Percentiles rank a stretch among this genome's conserved stretches.
These are phyloP conservation scores for Lepisosteus oculatus DNA, from an alignment of 2,113 vertebrate genomes.

Conservation along the genomic window DNA sequence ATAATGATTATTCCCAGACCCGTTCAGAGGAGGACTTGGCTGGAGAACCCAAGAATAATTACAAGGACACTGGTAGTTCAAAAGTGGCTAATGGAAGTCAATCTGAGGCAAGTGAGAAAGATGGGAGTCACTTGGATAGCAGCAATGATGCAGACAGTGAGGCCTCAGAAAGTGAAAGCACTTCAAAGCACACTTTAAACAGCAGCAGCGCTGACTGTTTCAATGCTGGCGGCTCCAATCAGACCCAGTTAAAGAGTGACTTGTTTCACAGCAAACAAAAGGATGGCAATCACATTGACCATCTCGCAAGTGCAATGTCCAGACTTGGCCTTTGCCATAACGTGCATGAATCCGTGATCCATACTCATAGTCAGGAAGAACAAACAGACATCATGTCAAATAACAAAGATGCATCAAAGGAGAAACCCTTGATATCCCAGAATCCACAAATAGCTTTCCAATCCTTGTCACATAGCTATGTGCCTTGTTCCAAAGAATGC, in stretches of 20 bases:
- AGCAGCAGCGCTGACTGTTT: slow-evolving; percentile 17
- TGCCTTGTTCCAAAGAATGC: slow-evolving; percentile 91
- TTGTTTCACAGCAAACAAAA: not conserved
- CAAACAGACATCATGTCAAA: slow-evolving; percentile 42
- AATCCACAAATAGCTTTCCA: slow-evolving; percentile 83
- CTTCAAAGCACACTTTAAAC: slow-evolving; percentile 34
- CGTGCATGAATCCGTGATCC: slow-evolving; percentile 45
- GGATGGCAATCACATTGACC: slow-evolving; percentile 34
- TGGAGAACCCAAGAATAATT: slow-evolving; percentile 22
- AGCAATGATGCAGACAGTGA: slow-evolving; percentile 93
- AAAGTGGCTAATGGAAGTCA: slow-evolving; percentile 68
- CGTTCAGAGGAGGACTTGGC: slow-evolving; percentile 55
- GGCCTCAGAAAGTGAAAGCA: slow-evolving; percentile 83
- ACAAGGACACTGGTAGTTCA: not conserved
- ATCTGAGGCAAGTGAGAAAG: slow-evolving; percentile 83
- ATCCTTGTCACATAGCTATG: slow-evolving; percentile 87
- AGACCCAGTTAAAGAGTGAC: slow-evolving; percentile 26
- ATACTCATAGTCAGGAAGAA: slow-evolving; percentile 48
- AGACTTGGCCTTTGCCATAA: slow-evolving; percentile 67
- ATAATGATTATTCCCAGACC: slow-evolving; percentile 41
- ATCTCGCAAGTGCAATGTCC: slow-evolving; percentile 69
- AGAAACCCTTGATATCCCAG: slow-evolving; percentile 36
- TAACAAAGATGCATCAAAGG: slow-evolving; percentile 43
- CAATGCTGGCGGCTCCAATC: slow-evolving; percentile 14
- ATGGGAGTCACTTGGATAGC: slow-evolving; percentile 76